Evolutionary conservation across 2,888 invertebrate species (phyloP), one percentile per base, ranked within the genome.

Genomic region (Iselma pallidipennis): DNA sequence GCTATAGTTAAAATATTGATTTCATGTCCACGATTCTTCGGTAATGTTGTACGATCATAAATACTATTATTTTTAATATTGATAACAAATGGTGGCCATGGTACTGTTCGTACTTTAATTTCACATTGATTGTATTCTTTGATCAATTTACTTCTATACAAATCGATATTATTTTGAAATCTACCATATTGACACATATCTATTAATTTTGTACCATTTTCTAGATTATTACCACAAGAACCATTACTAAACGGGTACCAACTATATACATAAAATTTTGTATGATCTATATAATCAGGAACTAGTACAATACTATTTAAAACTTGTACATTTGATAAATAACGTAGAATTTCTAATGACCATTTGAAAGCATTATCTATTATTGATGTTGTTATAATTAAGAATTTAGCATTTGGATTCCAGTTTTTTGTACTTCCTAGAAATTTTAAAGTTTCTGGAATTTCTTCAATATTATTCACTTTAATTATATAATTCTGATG

Each of bases 41-140:
- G 14, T 2, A 16, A 4, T 25, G 14, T 14, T 19, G 7, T 16
- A 2, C 4, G 3, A 9, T 19, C 12, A 12, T 19, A 21, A 29
- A 28, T 2, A 3, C 28, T 48, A 26, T 59, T 52, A 29, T 59
- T 45, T 23, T 63, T 61, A 25, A 66, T 61, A 25, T 67, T 62
- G n/a, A 70, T 51, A 33, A 65, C 33, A 33, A 16, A 69, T 2
- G 70, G 70, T 21, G 57, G 65, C 66, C 66, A 67, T 26, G 61
- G 55, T 10, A 69, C 63, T 16, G 64, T 65, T 16, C 63, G 14
- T 7, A 69, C 57, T 25, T 61, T 66, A 21, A 69, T 60, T 26
- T 60, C 55, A 53, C 70, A 70, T 2, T 61, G 61, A 53, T 59
- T 61, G 2, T 69, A 54, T 49, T 63, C 53, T 0, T 19, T 45